Percentiles rank a stretch among this genome's conserved stretches.
Conservation (phyloP, 2,888 invertebrate species). For the Dicranocentrus wangi region DNA sequence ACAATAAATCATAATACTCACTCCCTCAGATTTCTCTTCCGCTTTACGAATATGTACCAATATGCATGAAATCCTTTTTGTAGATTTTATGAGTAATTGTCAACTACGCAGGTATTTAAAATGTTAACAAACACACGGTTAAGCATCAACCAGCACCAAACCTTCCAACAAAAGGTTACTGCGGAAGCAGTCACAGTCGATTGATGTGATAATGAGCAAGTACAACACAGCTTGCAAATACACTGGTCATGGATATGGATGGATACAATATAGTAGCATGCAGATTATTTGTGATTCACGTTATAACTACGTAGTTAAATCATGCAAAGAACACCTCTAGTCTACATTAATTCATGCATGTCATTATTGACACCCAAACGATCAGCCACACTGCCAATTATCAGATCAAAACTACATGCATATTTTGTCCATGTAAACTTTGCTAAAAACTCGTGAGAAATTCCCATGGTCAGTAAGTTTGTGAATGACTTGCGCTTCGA, state of each 20-base stretch:
- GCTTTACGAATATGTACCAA: background rate
- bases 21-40: background rate
- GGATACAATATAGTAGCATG: background rate
- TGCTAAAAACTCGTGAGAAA: conserved; percentile 42
- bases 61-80: too few species aligned
- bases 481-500: background rate
- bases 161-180: too few species aligned
- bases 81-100: background rate
- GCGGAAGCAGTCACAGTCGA: too few species aligned
- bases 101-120: background rate
- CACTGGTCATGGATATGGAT: background rate
- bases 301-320: too few species aligned
- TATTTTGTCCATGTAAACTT: background rate
- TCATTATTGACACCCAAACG: too few species aligned
- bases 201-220: background rate
- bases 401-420: conserved; percentile 1
- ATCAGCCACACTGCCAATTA: background rate
- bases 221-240: background rate
- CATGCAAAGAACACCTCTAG: too few species aligned
- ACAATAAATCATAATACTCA: background rate
- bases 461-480: conserved; percentile 41
- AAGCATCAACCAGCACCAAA: too few species aligned
- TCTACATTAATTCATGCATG: too few species aligned
- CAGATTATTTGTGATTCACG: background rate
- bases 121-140: background rate